Conservation (phyloP, 2,888 invertebrate genomes). For the Drosophila kambysellisi region DNA sequence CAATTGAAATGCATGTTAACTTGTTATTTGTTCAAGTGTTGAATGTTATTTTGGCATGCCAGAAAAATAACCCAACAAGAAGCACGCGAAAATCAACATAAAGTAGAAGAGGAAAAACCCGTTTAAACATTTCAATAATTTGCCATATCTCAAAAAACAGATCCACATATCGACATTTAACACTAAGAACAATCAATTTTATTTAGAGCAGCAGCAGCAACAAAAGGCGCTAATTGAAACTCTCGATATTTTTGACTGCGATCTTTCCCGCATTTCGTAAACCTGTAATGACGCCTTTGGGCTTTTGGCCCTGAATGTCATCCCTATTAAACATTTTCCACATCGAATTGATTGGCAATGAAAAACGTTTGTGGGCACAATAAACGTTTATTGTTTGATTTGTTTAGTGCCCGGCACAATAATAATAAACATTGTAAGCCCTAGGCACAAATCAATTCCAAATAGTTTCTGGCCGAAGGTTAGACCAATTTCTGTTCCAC, state of each 20-base stretch:
- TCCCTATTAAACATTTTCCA: slow-evolving; percentile 39
- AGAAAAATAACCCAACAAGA: slow-evolving; percentile 54
- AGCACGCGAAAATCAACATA: slow-evolving; percentile 17
- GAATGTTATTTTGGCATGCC: slow-evolving; percentile 42
- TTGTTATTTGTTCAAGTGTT: slow-evolving; percentile 67
- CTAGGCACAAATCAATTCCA: slow-evolving; percentile 62
- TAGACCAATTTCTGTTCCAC: slow-evolving; percentile 53
- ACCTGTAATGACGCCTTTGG: not conserved
- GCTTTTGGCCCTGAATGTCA: slow-evolving; percentile 14
- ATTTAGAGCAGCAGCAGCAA: slow-evolving; percentile 36
- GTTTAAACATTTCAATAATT: slow-evolving; percentile 34
- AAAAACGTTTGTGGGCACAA: slow-evolving; percentile 68
- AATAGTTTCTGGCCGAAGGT: slow-evolving; percentile 60
- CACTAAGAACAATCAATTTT: slow-evolving; percentile 39
- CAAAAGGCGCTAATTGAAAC: slow-evolving; percentile 66
- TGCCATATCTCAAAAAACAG: slow-evolving; percentile 27
- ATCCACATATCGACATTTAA: slow-evolving; percentile 16
- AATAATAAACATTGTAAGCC: slow-evolving; percentile 71
- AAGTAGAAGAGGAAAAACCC: slow-evolving; percentile 22
- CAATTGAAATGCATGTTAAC: slow-evolving; percentile 65
- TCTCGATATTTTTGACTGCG: slow-evolving; percentile 50
- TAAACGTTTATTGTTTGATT: slow-evolving; percentile 76
- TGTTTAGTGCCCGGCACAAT: slow-evolving; percentile 69
- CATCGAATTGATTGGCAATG: slow-evolving; percentile 73
- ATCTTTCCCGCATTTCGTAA: slow-evolving; percentile 24